Evolutionary conservation across 2,113 vertebrate genomes (phyloP).

Genomic region (Ia io): DNA sequence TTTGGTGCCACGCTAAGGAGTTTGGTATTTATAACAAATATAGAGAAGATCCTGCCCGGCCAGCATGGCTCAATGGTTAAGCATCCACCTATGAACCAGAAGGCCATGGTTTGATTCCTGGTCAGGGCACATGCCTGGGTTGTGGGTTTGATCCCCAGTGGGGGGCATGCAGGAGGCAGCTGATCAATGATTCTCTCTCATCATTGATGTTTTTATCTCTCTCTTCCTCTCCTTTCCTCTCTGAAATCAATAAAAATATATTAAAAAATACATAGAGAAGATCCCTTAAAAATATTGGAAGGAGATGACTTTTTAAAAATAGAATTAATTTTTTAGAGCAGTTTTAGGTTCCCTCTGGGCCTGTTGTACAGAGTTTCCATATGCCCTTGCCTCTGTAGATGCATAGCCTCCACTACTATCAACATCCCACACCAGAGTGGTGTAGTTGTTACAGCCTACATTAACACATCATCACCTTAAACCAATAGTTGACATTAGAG

Average conservation of each 20-base stretch:
- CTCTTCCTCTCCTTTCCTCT: too few relatives aligned
- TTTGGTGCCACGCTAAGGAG: neutral
- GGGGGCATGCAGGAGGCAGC: too few relatives aligned
- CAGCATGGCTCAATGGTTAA: too few relatives aligned
- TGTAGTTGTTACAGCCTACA: neutral
- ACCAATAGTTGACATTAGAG: neutral
- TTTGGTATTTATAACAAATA: neutral
- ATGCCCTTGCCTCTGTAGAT: too few relatives aligned
- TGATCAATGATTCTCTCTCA: too few relatives aligned
- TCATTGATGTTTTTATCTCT: too few relatives aligned
- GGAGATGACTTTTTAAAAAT: neutral
- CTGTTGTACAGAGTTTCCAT: neutral
- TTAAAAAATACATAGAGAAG: neutral
- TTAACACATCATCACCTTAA: neutral
- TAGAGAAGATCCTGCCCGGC: neutral
- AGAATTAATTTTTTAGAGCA: neutral
- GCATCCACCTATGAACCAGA: too few relatives aligned
- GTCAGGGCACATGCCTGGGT: too few relatives aligned
- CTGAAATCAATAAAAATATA: too few relatives aligned
- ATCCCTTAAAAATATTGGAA: neutral
- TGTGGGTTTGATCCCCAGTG: too few relatives aligned
- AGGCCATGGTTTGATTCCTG: too few relatives aligned
- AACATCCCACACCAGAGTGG: neutral
- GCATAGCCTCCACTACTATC: neutral
- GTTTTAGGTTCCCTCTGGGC: neutral